These are phyloP conservation scores for Seira musarum DNA, from an alignment of 2,888 invertebrate genomes.

Conservation along the genomic window DNA sequence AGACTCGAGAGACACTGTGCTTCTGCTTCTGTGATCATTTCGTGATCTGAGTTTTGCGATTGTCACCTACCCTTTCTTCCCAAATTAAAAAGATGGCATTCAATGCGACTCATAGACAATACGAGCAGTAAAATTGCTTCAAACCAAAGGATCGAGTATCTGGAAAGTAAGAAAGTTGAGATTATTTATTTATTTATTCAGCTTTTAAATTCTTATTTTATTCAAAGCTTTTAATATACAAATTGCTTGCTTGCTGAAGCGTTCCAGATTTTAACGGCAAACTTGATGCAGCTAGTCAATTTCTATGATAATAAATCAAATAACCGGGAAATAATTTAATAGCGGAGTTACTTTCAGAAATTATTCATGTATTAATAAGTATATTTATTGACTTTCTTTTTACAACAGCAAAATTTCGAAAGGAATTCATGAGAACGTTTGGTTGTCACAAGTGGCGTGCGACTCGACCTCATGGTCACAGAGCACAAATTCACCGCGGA, in stretches of 20 bases:
- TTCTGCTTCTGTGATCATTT: not conserved
- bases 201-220: not conserved
- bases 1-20: not conserved
- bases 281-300: no score
- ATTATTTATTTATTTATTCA: no score
- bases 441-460: constrained; percentile 70
- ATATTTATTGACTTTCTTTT: no score
- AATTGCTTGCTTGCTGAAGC: no score
- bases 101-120: not conserved
- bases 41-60: not conserved
- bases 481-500: constrained; percentile 47
- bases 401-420: constrained; percentile 74
- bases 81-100: not conserved
- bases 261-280: no score
- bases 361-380: no score
- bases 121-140: not conserved
- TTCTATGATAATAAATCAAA: no score
- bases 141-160: not conserved
- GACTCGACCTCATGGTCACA: constrained; percentile 56
- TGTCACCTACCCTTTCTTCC: not conserved
- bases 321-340: no score
- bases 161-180: not conserved
- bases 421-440: constrained; percentile 74
- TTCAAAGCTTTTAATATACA: no score
- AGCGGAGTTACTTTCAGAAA: no score